These are phyloP conservation scores for Brachylomia viminalis DNA, from an alignment of 2,888 invertebrate genomes.

Conservation along the genomic window DNA sequence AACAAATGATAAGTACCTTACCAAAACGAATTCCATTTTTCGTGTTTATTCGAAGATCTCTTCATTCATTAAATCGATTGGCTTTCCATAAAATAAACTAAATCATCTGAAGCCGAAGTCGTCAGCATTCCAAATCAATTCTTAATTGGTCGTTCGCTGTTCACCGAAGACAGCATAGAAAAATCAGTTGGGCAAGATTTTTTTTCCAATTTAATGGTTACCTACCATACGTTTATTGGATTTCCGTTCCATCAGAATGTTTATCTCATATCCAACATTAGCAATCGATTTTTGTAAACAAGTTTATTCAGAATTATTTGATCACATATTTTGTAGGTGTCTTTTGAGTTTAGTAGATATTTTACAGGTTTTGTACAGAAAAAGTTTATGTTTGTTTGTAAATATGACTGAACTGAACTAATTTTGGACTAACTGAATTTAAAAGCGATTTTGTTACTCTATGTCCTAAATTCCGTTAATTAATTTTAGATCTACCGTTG, in stretches of 20 bases:
- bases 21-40: neutral
- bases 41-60: neutral
- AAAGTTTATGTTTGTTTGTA: no score
- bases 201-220: neutral
- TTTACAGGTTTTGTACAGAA: no score
- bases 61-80: neutral
- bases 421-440: constrained; percentile 20
- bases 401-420: neutral
- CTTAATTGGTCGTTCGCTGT: constrained; percentile 70
- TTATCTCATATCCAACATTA: constrained; percentile 36
- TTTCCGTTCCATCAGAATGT: constrained; percentile 28
- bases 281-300: constrained; percentile 2
- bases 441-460: constrained; percentile 34
- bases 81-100: constrained; percentile 45
- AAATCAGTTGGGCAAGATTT: constrained; percentile 40
- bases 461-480: constrained; percentile 69
- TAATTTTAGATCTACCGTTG: constrained; percentile 74
- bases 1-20: neutral
- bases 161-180: constrained; percentile 39
- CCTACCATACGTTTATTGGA: constrained; percentile 45
- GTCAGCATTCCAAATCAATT: constrained; percentile 69
- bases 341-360: no score
- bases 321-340: no score
- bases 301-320: no score
- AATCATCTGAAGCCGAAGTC: constrained; percentile 46